phyloP scores from a whole-genome alignment of 2,797 vertebrate genomes.

The Chaetophractus vellerosus region DNA sequence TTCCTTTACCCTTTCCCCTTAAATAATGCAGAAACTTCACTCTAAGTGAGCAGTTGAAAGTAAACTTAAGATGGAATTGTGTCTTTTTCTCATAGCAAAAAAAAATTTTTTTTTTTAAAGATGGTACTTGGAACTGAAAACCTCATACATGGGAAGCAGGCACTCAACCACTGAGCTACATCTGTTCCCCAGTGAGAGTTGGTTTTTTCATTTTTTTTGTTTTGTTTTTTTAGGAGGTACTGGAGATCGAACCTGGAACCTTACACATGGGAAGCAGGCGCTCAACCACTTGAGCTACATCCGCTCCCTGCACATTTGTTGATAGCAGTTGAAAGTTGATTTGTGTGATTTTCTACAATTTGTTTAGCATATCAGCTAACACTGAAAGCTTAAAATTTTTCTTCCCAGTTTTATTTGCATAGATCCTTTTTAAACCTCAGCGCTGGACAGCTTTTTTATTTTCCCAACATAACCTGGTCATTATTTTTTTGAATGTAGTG shows the following conservation, averaged over 20 bases:
- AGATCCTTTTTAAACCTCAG: not conserved
- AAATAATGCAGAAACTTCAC: not conserved
- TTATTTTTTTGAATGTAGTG: not conserved
- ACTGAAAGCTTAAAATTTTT: not conserved
- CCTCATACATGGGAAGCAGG: no score
- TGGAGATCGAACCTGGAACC: no score
- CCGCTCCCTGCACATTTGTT: not conserved
- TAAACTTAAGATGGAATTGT: not conserved
- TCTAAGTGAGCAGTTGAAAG: not conserved
- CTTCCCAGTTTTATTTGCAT: not conserved
- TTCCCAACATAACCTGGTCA: not conserved
- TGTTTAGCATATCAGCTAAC: not conserved
- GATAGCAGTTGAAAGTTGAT: not conserved
- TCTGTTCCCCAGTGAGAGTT: not conserved
- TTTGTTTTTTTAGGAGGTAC: no score
- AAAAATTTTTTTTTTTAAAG: no score
- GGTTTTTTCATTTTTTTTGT: no score
- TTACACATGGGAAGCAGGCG: no score
- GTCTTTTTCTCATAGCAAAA: no score
- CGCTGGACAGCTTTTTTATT: not conserved
- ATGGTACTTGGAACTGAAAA: no score
- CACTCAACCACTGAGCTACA: no score
- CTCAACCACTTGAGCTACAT: no score
- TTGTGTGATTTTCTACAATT: not conserved
- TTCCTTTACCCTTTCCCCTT: not conserved